Evolutionary conservation across 2,888 invertebrate species (phyloP).

Genomic region (Trisateles emortualis): DNA sequence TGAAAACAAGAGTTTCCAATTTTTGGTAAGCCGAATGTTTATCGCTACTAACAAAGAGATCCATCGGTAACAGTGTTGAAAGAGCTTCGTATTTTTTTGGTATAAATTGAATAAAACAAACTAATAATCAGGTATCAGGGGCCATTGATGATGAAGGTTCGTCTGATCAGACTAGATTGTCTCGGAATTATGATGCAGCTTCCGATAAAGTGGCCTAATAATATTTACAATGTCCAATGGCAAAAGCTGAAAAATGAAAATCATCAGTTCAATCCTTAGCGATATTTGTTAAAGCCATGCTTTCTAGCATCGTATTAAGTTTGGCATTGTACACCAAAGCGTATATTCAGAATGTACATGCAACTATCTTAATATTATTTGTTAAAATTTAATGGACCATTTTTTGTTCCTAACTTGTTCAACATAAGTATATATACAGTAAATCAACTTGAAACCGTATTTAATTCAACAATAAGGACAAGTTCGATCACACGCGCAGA

Average conservation of each 20-base stretch:
- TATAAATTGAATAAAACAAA: conserved; percentile 83
- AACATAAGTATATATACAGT: conserved; percentile 72
- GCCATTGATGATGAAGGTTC: conserved; percentile 46
- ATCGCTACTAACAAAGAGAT: conserved; percentile 79
- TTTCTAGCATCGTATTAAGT: conserved; percentile 71
- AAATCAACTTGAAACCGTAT: conserved; percentile 57
- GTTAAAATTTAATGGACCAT: conserved; percentile 83
- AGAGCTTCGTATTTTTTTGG: conserved; percentile 84
- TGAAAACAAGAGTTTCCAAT: conserved; percentile 70
- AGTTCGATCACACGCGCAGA: conserved; percentile 32
- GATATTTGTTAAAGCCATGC: conserved; percentile 74
- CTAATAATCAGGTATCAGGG: conserved; percentile 77
- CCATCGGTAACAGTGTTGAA: conserved; percentile 84
- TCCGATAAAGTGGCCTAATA: conserved; percentile 59
- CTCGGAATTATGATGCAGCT: conserved; percentile 67
- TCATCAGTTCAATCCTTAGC: conserved; percentile 73
- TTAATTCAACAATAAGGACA: conserved; percentile 47
- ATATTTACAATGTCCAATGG: conserved; percentile 81
- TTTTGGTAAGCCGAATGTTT: conserved; percentile 79
- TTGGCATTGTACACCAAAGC: conserved; percentile 78
- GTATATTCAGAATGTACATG: conserved; percentile 69
- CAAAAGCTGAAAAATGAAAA: conserved; percentile 60
- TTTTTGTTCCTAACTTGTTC: conserved; percentile 80
- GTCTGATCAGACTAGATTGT: conserved; percentile 74
- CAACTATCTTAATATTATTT: conserved; percentile 73